These are phyloP conservation scores for Mustelus asterias DNA, from an alignment of 2,113 vertebrate species.

Conservation along the genomic window DNA sequence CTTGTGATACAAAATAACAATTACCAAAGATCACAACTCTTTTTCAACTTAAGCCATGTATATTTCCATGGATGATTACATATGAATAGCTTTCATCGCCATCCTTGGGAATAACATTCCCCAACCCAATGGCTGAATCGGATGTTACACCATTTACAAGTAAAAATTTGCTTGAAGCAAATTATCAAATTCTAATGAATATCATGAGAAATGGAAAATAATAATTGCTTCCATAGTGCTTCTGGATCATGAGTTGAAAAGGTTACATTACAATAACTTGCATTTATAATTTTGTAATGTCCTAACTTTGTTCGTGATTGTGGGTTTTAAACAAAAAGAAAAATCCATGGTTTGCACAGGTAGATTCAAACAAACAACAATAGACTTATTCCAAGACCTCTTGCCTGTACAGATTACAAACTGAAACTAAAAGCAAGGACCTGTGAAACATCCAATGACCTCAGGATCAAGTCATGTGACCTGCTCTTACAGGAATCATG, in stretches of 20 bases:
- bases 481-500: no score
- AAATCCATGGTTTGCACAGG: no score
- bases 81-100: not conserved
- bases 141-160: not conserved
- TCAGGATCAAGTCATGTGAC: no score
- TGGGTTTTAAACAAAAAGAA: no score
- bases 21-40: not conserved
- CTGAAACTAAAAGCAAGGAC: no score
- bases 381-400: no score
- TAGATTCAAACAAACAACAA: no score
- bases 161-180: not conserved
- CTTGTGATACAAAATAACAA: not conserved
- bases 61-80: not conserved
- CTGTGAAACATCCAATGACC: no score
- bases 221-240: not conserved
- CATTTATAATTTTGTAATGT: not conserved
- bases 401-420: no score
- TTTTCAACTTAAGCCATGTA: not conserved
- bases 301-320: no score
- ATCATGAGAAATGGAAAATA: not conserved
- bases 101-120: not conserved
- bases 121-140: not conserved
- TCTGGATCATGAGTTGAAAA: not conserved
- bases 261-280: not conserved
- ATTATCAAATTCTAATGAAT: not conserved